Percentiles rank a stretch among this genome's conserved stretches.
phyloP scores from a whole-genome alignment of 2,888 invertebrate genomes.

The Calameuta idolon region DNA sequence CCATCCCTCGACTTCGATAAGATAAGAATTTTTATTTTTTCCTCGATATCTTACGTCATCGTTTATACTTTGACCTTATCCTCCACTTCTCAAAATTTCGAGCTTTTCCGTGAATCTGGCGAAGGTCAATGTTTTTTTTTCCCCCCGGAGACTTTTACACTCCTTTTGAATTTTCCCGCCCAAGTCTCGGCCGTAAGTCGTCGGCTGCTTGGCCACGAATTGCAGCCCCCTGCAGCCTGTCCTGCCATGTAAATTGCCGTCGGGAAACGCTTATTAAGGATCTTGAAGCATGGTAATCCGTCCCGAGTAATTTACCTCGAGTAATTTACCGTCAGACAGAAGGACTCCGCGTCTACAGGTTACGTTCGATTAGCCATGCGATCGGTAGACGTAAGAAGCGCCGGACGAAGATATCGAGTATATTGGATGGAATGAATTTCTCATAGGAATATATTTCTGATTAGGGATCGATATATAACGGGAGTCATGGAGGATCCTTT shows the following conservation, averaged over 20 bases:
- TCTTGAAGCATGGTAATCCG: constrained; percentile 26
- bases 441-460: neutral
- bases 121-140: neutral
- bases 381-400: neutral
- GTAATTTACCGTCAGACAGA: constrained; percentile 26
- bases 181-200: neutral
- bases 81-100: neutral
- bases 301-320: constrained; percentile 26
- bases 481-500: neutral
- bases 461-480: neutral
- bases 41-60: neutral
- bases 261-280: constrained; percentile 32
- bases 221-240: neutral
- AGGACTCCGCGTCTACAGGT: neutral
- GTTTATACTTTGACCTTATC: neutral
- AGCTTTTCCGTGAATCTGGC: neutral
- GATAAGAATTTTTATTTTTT: neutral
- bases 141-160: neutral
- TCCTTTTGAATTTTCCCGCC: neutral
- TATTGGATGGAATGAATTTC: neutral
- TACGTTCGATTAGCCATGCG: neutral
- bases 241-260: constrained; percentile 27
- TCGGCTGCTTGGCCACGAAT: neutral
- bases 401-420: neutral
- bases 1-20: neutral